Percentiles rank a stretch among this genome's conserved stretches.
Conservation (phyloP, 2,888 invertebrate species). For the Pelosia muscerda region DNA sequence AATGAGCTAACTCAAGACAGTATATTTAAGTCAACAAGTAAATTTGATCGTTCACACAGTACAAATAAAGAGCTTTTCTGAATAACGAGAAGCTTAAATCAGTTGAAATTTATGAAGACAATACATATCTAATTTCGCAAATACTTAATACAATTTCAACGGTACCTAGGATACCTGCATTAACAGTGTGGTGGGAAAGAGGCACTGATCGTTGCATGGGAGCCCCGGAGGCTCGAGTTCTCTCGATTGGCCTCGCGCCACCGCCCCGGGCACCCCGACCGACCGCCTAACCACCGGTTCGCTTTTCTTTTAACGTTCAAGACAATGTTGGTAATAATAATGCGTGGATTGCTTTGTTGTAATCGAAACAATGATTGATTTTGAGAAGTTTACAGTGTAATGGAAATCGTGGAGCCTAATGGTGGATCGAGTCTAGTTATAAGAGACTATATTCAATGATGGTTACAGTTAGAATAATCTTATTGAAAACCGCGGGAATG, state of each 20-base stretch:
- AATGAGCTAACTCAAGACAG: neutral
- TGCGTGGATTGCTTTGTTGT: constrained; percentile 47
- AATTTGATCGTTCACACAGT: neutral
- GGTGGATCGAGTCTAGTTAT: too few species aligned
- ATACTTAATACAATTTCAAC: constrained; percentile 52
- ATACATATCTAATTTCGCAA: constrained; percentile 38
- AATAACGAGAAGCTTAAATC: neutral
- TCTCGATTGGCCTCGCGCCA: constrained; percentile 70
- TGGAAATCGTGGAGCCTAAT: neutral
- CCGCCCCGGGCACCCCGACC: constrained; percentile 73
- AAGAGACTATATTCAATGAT: neutral
- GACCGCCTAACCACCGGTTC: constrained; percentile 73
- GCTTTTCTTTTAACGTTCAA: constrained; percentile 46
- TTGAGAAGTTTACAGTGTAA: constrained; percentile 13
- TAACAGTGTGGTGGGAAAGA: constrained; percentile 76
- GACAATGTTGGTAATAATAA: constrained; percentile 51
- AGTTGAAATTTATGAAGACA: constrained; percentile 9
- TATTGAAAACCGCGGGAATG: neutral
- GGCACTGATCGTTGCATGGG: constrained; percentile 64
- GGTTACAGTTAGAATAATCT: neutral
- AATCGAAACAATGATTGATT: constrained; percentile 43
- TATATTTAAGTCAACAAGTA: neutral
- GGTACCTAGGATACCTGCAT: constrained; percentile 58
- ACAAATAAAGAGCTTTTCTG: neutral
- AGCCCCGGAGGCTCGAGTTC: constrained; percentile 76